Evolutionary conservation across 2,797 vertebrate genomes (phyloP), one percentile per base, ranked within the genome.

Genomic region (Pagetopsis macropterus): DNA sequence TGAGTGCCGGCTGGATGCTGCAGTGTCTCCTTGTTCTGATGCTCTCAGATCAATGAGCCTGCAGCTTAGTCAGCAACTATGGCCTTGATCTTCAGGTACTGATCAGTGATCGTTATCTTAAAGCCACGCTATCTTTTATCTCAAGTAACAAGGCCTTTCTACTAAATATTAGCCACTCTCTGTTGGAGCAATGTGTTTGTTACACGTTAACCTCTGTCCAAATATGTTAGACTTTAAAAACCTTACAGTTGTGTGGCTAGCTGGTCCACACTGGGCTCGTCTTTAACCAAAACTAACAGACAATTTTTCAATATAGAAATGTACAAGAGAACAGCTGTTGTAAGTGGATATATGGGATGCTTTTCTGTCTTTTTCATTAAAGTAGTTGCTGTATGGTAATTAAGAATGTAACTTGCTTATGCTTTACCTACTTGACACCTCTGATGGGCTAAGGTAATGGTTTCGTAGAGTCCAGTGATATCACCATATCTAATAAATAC

Each of bases 31-130:
- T 67, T 78, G 70, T 79, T 85, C 81, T 82, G 58, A 70, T 64
- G 76, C 79, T 75, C 65, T 85, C 51, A 73, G 71, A 87, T 91
- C 88, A 90, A 86, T 89, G 73, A 76, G 55, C 51, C 70, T 70
- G 58, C 71, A 73, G 68, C 63, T 66, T 68, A 59, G 67, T 76
- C 68, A 68, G 23, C 49, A 15, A 69, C 16, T 41, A 50, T 45
- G n/a, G 69, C 54, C 64, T 69, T 55, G 37, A 68, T 81, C 65
- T 68, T 27, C n/a, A 48, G 3, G 43, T 62, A 13, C 49, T 50
- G 4, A 21, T 72, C 33, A 19, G 19, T 19, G 19, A 19, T 19
- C 19, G 15, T 27, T 40, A 31, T n/a, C 40, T 60, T 49, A 61
- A 61, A 65, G 27, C 3, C 16, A 62, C 16, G 23, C 7, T 31